phyloP scores from a whole-genome alignment of 92 coral and sea anemone genomes.

The Nematostella vectensis region DNA sequence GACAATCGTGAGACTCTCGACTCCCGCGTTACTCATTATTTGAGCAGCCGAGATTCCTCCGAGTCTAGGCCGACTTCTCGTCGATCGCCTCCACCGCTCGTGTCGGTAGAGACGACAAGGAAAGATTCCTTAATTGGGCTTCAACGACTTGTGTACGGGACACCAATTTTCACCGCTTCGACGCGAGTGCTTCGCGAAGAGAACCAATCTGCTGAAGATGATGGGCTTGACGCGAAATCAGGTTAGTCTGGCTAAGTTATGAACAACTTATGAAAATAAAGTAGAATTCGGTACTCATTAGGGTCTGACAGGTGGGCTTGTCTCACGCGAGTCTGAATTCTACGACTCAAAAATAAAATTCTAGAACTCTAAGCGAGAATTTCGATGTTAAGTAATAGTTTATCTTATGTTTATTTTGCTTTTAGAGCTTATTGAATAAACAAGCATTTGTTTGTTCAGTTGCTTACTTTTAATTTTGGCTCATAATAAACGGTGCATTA shows the following conservation, averaged over 20 bases:
- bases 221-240: slow-evolving; percentile 1
- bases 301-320: too few species aligned
- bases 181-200: slow-evolving; percentile 9
- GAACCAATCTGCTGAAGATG: slow-evolving; percentile 1
- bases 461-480: slow-evolving; percentile 8
- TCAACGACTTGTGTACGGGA: slow-evolving; percentile 70
- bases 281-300: too few species aligned
- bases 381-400: too few species aligned
- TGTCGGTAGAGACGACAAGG: slow-evolving; percentile 51
- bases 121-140: slow-evolving; percentile 71
- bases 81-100: slow-evolving; percentile 76
- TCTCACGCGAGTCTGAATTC: too few species aligned
- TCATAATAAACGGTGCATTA: slow-evolving; percentile 4
- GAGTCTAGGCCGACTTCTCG: slow-evolving; percentile 20
- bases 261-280: too few species aligned
- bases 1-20: too few species aligned
- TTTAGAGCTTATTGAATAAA: too few species aligned
- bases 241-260: too few species aligned
- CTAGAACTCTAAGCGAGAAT: too few species aligned
- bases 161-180: slow-evolving; percentile 53
- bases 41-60: neutral
- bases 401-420: too few species aligned
- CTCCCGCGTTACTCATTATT: too few species aligned
- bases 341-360: too few species aligned
- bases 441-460: slow-evolving; percentile 1